These are phyloP conservation scores for Caenorhabditis auriculariae DNA, from an alignment of 2,888 invertebrate species.

Conservation along the genomic window DNA sequence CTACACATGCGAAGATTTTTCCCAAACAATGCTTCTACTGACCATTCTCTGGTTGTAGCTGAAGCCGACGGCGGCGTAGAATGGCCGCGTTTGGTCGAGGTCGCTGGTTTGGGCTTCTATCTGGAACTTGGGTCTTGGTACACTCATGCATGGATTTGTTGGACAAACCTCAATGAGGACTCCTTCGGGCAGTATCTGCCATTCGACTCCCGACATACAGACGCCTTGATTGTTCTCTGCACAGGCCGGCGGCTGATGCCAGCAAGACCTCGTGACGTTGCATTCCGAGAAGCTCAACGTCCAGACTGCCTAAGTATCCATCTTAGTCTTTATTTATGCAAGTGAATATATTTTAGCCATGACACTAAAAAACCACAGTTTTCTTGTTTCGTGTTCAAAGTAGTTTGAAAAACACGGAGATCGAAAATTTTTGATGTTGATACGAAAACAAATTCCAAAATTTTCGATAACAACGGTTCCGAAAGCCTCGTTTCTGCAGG, in stretches of 20 bases:
- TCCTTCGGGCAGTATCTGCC: constrained; percentile 43
- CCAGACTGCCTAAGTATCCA: too few species aligned
- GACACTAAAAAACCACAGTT: too few species aligned
- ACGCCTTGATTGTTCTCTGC: constrained; percentile 5
- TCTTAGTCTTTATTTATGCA: too few species aligned
- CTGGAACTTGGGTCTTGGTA: constrained; percentile 13
- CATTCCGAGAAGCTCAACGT: constrained; percentile 32
- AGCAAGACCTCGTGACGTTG: constrained; percentile 43
- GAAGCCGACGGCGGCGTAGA: constrained; percentile 42
- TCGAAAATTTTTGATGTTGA: too few species aligned
- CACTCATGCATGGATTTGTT: background rate
- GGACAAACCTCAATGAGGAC: constrained; percentile 33
- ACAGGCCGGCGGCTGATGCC: constrained; percentile 46
- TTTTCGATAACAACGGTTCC: too few species aligned
- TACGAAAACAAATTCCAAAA: too few species aligned
- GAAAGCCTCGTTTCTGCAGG: too few species aligned
- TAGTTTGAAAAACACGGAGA: too few species aligned
- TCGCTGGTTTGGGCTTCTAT: constrained; percentile 32
- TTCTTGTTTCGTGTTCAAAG: too few species aligned
- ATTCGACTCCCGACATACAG: constrained; percentile 44
- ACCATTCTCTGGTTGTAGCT: constrained; percentile 51
- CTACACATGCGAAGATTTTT: constrained; percentile 17
- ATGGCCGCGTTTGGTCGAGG: constrained; percentile 37
- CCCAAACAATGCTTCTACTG: background rate
- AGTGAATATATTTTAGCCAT: too few species aligned